Evolutionary conservation across 2,113 vertebrate genomes (phyloP).

Genomic region (Sceloporus tristichus): DNA sequence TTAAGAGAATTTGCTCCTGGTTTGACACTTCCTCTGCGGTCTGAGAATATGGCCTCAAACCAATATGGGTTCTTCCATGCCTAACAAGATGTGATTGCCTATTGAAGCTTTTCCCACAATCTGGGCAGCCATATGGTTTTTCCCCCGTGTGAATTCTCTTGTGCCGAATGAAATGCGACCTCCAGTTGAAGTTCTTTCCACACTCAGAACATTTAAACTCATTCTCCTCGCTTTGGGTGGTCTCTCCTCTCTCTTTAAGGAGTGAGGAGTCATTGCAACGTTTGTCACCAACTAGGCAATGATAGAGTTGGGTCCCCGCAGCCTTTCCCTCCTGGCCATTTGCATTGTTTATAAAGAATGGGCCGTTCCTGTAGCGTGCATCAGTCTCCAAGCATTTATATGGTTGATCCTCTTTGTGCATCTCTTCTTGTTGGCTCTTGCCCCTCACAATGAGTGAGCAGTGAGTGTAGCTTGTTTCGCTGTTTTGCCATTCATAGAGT

Average conservation of each 20-base stretch:
- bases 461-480: constrained; percentile 4
- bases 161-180: constrained; percentile 17
- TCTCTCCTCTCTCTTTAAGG: not conserved
- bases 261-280: not conserved
- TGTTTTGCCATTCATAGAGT: constrained; percentile 1
- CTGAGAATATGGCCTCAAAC: not conserved
- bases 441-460: not conserved
- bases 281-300: not conserved
- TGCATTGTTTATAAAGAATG: not conserved
- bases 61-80: constrained; percentile 12
- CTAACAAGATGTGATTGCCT: constrained; percentile 17
- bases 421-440: not conserved
- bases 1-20: not conserved
- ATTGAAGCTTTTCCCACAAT: constrained; percentile 40
- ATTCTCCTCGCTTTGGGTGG: not conserved
- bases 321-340: not conserved
- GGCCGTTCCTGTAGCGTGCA: not conserved
- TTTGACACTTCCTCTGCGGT: not conserved
- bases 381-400: not conserved
- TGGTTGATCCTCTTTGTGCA: not conserved
- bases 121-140: constrained; percentile 6
- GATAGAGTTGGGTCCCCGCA: too few species aligned
- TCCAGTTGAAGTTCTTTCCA: constrained; percentile 26
- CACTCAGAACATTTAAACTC: constrained; percentile 21
- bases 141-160: constrained; percentile 34